Base-by-base conservation (phyloP, 2,113 vertebrate species). In the Epinephelus fuscoguttatus region DNA sequence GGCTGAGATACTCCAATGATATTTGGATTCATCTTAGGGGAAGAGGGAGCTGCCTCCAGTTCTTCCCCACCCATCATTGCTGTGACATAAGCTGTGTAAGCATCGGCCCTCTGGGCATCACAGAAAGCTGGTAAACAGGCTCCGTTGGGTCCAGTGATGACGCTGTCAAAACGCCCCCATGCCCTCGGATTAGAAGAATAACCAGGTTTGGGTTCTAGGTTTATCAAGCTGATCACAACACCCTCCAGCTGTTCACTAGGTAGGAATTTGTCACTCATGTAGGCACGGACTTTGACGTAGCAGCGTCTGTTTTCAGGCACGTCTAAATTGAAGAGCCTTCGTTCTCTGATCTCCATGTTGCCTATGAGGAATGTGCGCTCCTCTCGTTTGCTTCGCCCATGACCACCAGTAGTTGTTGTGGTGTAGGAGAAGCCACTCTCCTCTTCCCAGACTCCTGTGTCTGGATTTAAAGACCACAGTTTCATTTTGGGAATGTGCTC, bases 151-250 rank as follows among this genome's bases (percentile, higher is more conserved):
- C 98, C 98, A 0, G 98, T 99, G 87, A 99, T 95, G 1, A 96
- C 97, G n/a, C 98, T 99, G 94, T 99, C 98, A 55, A 99, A 99
- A 30, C 98, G 97, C 0, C 98, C 98, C 98, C 98, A 99, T 0
- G 98, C 97, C 56, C 97, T 95, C 0, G 98, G 98, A 75, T 99
- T 99, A 76, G 96, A 93, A 0, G 97, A 95, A 74, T 93, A 99
- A 64, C 98, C 98, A 0, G 97, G 96, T 47, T 95, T 96, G 0
- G 98, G 98, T 85, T 99, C 98, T 76, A 99, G 87, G 89, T 99
- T 99, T 84, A 99, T 92, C 45, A 99, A 91, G 55, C 75, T 97
- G 82, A 99, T 85, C 14, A 99, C 97, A 1, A 98, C 97, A 13
- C 98, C 98, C 55, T 99, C 97, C 75, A 99, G 87, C 80, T 99